Evolutionary conservation across 2,888 invertebrate genomes (phyloP).

Genomic region (Baronia brevicornis): DNA sequence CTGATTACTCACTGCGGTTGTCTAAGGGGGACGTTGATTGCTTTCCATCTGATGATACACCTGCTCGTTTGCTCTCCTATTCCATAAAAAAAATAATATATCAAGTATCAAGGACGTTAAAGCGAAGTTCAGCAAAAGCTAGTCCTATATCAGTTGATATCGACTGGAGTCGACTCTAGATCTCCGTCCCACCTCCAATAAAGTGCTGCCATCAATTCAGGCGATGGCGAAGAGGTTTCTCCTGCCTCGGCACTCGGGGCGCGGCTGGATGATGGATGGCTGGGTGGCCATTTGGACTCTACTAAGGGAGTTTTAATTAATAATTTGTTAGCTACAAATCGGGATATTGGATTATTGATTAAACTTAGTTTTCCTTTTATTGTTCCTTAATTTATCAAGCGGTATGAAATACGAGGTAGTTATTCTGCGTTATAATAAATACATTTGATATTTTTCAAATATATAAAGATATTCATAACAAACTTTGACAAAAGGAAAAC

Average conservation of each 20-base stretch:
- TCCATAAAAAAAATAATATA: conserved; percentile 1
- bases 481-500: too few species aligned
- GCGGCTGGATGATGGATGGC: conserved; percentile 36
- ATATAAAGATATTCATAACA: too few species aligned
- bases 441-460: too few species aligned
- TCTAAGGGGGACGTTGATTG: too few species aligned
- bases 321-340: conserved; percentile 14
- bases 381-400: too few species aligned
- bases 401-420: not conserved
- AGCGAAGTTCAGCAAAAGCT: conserved; percentile 30
- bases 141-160: conserved; percentile 62
- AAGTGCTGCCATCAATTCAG: conserved; percentile 59
- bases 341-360: too few species aligned
- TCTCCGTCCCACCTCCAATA: conserved; percentile 59
- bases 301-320: conserved; percentile 21
- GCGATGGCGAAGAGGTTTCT: conserved; percentile 17
- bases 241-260: conserved; percentile 10
- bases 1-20: too few species aligned
- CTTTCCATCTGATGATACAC: too few species aligned
- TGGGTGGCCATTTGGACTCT: conserved; percentile 22
- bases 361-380: too few species aligned
- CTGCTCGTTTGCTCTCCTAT: too few species aligned
- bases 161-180: conserved; percentile 45
- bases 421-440: conserved; percentile 3
- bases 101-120: conserved; percentile 34